Percentiles rank a stretch among this genome's conserved stretches.
These are phyloP conservation scores for Nasonovia ribisnigri DNA, from an alignment of 2,888 invertebrate genomes.

Conservation along the genomic window DNA sequence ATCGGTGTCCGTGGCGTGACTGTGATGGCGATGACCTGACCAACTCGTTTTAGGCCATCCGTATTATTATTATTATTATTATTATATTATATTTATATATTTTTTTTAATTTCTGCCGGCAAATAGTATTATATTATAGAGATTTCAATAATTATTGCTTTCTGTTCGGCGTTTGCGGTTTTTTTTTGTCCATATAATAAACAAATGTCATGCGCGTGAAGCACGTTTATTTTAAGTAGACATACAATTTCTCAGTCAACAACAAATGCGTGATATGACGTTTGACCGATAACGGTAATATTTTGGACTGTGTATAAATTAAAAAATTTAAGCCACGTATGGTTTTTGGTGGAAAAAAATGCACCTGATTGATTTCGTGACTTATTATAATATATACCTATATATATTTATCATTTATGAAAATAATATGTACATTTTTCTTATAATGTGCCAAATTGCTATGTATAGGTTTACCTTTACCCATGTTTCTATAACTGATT, in stretches of 20 bases:
- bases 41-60: conserved; percentile 34
- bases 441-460: background rate
- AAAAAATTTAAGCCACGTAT: background rate
- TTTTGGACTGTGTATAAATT: background rate
- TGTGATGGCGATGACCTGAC: conserved; percentile 48
- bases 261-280: conserved; percentile 21
- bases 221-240: conserved; percentile 50
- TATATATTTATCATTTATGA: background rate
- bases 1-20: conserved; percentile 50
- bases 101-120: background rate
- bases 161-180: conserved; percentile 9
- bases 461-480: background rate
- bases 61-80: background rate
- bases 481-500: background rate
- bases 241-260: background rate
- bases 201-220: conserved; percentile 60
- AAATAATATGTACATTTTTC: background rate
- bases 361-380: background rate
- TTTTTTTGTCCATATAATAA: background rate
- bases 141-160: conserved; percentile 48
- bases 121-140: conserved; percentile 20
- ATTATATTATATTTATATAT: background rate
- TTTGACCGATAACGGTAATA: conserved; percentile 41
- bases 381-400: background rate
- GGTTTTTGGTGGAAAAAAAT: background rate